Evolutionary conservation across 2,113 vertebrate species (phyloP).

Genomic region (Dryoscopus gambensis): DNA sequence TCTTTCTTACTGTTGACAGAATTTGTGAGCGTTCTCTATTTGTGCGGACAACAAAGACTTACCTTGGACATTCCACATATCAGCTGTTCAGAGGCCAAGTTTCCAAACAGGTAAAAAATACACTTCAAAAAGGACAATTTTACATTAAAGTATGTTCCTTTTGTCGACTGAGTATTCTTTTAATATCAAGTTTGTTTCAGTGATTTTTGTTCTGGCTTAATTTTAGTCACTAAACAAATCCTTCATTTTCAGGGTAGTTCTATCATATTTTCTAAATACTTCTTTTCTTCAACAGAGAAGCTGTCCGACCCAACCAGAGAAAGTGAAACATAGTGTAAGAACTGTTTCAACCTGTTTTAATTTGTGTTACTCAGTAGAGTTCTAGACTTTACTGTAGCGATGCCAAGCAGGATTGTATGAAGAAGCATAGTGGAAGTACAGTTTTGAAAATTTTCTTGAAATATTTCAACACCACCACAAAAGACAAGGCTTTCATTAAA

Average conservation of each 20-base stretch:
- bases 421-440: not conserved
- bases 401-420: not conserved
- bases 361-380: not conserved
- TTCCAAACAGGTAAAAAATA: not conserved
- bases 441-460: not conserved
- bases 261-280: not conserved
- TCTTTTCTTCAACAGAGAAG: not conserved
- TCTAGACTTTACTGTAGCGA: not conserved
- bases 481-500: not conserved
- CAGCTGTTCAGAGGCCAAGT: not conserved
- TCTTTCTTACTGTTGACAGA: not conserved
- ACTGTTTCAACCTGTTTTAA: not conserved
- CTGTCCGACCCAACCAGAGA: not conserved
- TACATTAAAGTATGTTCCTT: not conserved
- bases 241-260: not conserved
- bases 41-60: not conserved
- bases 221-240: not conserved
- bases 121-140: not conserved
- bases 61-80: accelerated
- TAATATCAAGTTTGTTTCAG: not conserved
- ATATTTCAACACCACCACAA: not conserved
- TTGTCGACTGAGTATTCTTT: not conserved
- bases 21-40: not conserved
- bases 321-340: not conserved
- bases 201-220: not conserved